These are phyloP conservation scores for Numenius phaeopus DNA, from an alignment of 2,797 vertebrate genomes.

Conservation along the genomic window DNA sequence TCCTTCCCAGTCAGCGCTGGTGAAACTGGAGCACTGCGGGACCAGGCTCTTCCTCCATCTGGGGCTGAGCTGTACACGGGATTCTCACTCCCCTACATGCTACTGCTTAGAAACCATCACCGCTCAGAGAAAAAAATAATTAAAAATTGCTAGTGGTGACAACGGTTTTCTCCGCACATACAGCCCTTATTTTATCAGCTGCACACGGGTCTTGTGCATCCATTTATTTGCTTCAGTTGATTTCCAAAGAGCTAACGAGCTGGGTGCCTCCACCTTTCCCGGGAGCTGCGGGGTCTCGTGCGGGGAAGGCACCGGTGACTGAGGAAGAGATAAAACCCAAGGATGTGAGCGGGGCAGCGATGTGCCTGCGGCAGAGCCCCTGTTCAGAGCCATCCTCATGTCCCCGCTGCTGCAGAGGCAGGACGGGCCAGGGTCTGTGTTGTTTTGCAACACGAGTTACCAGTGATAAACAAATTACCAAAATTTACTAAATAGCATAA, in stretches of 20 bases:
- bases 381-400: accelerated
- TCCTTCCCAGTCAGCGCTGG: accelerated
- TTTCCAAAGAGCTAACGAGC: background rate
- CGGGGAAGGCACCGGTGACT: background rate
- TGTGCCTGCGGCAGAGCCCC: background rate
- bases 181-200: background rate
- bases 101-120: background rate
- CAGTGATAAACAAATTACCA: background rate
- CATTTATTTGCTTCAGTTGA: background rate
- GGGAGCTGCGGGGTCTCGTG: background rate
- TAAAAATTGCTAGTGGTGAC: background rate
- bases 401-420: background rate
- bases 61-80: background rate
- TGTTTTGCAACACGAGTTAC: background rate
- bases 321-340: background rate
- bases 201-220: background rate
- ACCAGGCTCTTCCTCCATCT: background rate
- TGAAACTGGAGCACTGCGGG: background rate
- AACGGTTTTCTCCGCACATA: background rate
- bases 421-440: background rate
- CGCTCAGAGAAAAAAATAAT: background rate
- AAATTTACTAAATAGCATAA: background rate
- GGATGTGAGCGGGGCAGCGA: accelerated
- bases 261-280: background rate
- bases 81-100: background rate